Base-by-base conservation (phyloP, 2,113 vertebrate species). In the Tachuris rubrigastra region DNA sequence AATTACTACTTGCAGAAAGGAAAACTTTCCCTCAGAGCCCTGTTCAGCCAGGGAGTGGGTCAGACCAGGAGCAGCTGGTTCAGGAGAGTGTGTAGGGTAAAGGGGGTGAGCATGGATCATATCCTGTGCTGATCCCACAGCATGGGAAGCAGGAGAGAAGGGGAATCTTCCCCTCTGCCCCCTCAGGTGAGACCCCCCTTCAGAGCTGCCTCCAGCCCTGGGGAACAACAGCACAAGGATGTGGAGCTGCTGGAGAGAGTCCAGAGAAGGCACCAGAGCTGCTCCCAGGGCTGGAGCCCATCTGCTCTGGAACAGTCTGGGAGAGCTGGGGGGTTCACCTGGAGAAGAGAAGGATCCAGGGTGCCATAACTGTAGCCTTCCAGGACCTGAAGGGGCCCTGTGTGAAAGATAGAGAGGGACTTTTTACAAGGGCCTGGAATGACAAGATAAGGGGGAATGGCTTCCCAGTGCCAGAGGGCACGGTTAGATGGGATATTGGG, bases 61-160 rank as follows among this genome's bases (percentile, higher is more conserved):
- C 67, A 67, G 75, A 42, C 39, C 19, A 60, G 78, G 35, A 68
- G 25, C 27, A 65, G 16, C 37, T 10, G 19, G 14, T 33, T 68
- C 58, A 93, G 44, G 53, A 39, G n/a, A 74, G 60, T 0, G 0
- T 10, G 31, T 15, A 20, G 24, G 46, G 31, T 1, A 2, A 80
- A 63, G 74, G 8, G 6, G 1, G 18, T 46, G 65, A 62, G 50
- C 41, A 12, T 9, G 39, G 68, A 81, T 33, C 49, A 18, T 21
- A 6, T 41, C 62, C 47, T 0, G 3, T 33, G 71, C 76, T 74
- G 52, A 37, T 3, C 37, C 68, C 37, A 0, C 59, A 81, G 14
- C 4, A 2, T 23, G 76, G 37, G 2, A 37, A 67, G 59, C 23
- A 60, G 60, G 28, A 0, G 1, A 0, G 8, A 17, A 42, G 35